These are phyloP conservation scores for Acleris laterana DNA, from an alignment of 2,888 invertebrate genomes.

Conservation along the genomic window DNA sequence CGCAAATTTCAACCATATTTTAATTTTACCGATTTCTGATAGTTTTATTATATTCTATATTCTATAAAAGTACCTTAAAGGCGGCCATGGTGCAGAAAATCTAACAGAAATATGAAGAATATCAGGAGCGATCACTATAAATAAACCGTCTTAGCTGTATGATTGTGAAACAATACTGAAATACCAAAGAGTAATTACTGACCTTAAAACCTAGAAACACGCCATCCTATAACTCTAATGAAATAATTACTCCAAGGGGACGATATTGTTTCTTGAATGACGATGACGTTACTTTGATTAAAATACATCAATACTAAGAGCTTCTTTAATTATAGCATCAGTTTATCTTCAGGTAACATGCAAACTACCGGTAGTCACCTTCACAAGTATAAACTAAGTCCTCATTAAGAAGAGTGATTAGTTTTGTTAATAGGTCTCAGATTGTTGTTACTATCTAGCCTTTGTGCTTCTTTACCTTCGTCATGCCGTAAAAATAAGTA, in stretches of 20 bases:
- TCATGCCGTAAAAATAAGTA: too few relatives aligned
- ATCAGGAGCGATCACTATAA: conserved; percentile 23
- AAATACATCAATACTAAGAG: too few relatives aligned
- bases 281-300: not conserved
- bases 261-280: conserved; percentile 7
- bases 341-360: not conserved
- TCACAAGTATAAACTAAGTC: too few relatives aligned
- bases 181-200: conserved; percentile 1
- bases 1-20: conserved; percentile 7
- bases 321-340: not conserved
- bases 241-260: conserved; percentile 26
- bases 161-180: conserved; percentile 1
- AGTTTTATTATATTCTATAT: not conserved
- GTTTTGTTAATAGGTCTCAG: too few relatives aligned
- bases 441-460: too few relatives aligned
- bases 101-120: conserved; percentile 15
- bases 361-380: not conserved
- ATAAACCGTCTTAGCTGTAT: conserved; percentile 20
- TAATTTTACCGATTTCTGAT: not conserved
- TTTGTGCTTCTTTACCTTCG: too few relatives aligned
- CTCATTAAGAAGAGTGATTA: too few relatives aligned
- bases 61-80: conserved; percentile 24
- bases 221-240: conserved; percentile 6
- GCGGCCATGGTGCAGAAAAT: conserved; percentile 26
- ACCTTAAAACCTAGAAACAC: conserved; percentile 17